phyloP scores from a whole-genome alignment of 2,888 invertebrate genomes.

The Graphium colonna region DNA sequence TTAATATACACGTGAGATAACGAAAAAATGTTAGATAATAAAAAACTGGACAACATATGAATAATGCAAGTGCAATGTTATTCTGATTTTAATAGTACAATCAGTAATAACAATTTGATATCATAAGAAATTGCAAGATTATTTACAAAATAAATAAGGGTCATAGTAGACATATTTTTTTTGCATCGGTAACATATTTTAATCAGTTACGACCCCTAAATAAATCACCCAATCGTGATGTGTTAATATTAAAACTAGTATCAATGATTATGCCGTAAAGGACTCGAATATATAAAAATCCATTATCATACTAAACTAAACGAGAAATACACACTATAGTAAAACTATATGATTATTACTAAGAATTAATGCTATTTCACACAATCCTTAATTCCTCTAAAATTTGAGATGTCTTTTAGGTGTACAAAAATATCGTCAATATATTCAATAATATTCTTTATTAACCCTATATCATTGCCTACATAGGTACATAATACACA shows the following conservation, averaged over 20 bases:
- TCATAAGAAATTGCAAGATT: neutral
- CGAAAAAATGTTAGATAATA: too few relatives aligned
- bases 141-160: constrained; percentile 9
- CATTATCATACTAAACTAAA: constrained; percentile 33
- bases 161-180: constrained; percentile 1
- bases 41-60: constrained; percentile 16
- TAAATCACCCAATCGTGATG: constrained; percentile 28
- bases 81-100: too few relatives aligned
- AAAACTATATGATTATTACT: constrained; percentile 13
- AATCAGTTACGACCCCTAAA: constrained; percentile 3
- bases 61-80: neutral
- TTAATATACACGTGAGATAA: constrained; percentile 27
- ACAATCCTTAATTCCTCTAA: constrained; percentile 34
- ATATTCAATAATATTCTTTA: constrained; percentile 34
- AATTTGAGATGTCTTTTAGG: constrained; percentile 54
- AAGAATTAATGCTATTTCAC: constrained; percentile 37
- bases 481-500: neutral
- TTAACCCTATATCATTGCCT: constrained; percentile 4
- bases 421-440: constrained; percentile 72
- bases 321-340: constrained; percentile 17
- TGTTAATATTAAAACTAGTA: constrained; percentile 51
- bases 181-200: constrained; percentile 16
- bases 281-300: constrained; percentile 22
- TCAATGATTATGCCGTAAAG: constrained; percentile 45
- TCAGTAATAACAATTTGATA: too few relatives aligned